Conservation (phyloP, 2,113 vertebrate genomes). For the Symphodus melops region DNA sequence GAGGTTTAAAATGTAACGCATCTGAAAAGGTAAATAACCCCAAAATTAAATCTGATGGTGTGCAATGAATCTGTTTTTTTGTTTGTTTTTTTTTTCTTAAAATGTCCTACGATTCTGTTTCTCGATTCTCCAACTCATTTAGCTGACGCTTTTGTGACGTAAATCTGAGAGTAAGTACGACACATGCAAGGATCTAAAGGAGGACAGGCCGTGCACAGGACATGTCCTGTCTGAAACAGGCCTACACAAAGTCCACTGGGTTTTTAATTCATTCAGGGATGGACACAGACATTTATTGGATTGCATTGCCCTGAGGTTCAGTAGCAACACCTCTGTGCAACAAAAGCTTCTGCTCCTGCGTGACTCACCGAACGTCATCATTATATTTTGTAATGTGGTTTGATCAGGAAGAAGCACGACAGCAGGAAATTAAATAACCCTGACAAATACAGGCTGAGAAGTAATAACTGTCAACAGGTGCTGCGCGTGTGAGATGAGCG, state of each 20-base stretch:
- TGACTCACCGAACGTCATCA: background rate
- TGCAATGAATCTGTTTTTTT: no score
- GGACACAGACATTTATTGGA: background rate
- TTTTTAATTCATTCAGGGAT: background rate
- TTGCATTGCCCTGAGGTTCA: background rate
- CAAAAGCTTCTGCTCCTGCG: background rate
- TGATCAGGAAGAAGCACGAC: slow-evolving; percentile 5
- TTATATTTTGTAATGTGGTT: slow-evolving; percentile 3
- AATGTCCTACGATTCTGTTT: no score
- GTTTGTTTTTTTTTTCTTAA: no score
- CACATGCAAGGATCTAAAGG: no score
- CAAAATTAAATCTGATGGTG: no score
- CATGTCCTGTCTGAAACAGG: no score
- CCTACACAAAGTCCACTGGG: background rate
- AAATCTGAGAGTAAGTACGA: no score
- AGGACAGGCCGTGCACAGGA: no score
- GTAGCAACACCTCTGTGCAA: background rate
- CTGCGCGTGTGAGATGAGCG: background rate
- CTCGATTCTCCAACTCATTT: no score
- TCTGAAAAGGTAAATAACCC: no score
- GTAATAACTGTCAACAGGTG: slow-evolving; percentile 8
- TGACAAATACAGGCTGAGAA: slow-evolving; percentile 20
- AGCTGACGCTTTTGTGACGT: no score
- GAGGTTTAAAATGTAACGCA: no score
- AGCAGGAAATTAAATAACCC: slow-evolving; percentile 33